Evolutionary conservation across 2,797 vertebrate species (phyloP).

Genomic region (Cynopterus sphinx): DNA sequence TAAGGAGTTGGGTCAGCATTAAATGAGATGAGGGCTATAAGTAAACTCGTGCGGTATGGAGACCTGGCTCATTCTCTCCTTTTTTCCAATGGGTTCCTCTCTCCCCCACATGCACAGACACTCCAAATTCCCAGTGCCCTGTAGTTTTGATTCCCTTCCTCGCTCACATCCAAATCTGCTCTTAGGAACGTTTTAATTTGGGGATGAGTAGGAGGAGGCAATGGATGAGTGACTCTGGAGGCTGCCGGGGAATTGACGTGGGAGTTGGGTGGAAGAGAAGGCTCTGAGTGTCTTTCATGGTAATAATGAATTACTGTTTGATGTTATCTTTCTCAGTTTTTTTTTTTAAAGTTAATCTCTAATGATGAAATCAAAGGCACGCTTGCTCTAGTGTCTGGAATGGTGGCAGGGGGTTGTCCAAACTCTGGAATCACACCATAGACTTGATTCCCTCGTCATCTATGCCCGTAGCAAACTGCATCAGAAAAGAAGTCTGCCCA

Average conservation of each 20-base stretch:
- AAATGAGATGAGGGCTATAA: fast-evolving
- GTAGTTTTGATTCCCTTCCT: background rate
- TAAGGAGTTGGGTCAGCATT: background rate
- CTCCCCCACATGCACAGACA: background rate
- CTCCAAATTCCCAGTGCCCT: too few species aligned
- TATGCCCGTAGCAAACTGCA: background rate
- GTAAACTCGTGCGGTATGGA: fast-evolving
- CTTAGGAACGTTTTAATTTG: background rate
- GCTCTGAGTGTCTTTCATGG: background rate
- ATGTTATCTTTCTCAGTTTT: background rate
- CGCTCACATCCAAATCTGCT: background rate
- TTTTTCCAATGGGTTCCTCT: fast-evolving
- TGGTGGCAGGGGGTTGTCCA: background rate
- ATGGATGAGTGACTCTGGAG: fast-evolving
- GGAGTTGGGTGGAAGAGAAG: too few species aligned
- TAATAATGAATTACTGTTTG: background rate
- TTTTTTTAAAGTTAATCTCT: background rate
- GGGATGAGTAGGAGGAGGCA: too few species aligned
- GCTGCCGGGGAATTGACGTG: background rate
- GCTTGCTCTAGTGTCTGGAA: background rate
- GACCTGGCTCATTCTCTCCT: background rate
- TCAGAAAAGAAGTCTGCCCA: background rate
- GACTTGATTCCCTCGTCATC: background rate
- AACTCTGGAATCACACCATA: background rate
- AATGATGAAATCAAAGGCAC: background rate